Evolutionary conservation across 2,888 invertebrate species (phyloP), one percentile per base, ranked within the genome.

Genomic region (Leptopilina drosophilae): DNA sequence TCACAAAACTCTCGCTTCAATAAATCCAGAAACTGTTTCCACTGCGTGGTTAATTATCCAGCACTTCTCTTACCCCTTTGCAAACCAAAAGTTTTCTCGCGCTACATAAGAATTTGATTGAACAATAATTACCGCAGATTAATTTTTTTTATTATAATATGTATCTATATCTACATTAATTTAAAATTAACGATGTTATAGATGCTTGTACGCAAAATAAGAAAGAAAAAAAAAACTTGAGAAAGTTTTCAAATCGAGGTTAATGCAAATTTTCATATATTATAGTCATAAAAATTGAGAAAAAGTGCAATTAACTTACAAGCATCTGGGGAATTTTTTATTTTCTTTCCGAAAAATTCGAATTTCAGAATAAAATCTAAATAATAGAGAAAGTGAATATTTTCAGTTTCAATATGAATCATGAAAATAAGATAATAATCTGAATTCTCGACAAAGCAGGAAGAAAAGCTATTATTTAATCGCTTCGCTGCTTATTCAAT

Each of bases 401-500:
- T 6, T 49, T 15, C 33, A 33, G 56, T 40, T 73, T 73, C 40
- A 26, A 73, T 40, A 56, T n/a, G 56, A 73, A 56, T 73, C 56
- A 73, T 73, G 56, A 73, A 73, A 73, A 73, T 33, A 73, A 73
- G 73, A 56, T 69, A 26, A 53, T 56, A 33, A 73, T 73, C 33
- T 56, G 6, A 73, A 53, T 56, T 73, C 56, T 56, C 56, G 33
- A 40, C 56, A 56, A 42, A 73, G 73, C 56, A 73, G 73, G n/a
- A 73, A 56, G 56, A 73, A 73, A 73, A 73, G 33, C 33, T 73
- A 73, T 73, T 73, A 56, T 73, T 73, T 73, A 73, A 73, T 56
- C 56, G 73, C 73, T 73, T n/a, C 73, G 33, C 53, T 56, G 56
- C 56, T 73, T 73, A 73, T 56, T n/a, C 73, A 73, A 73, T 56